Evolutionary conservation across 2,113 vertebrate species (phyloP).

Genomic region (Scopus umbretta): DNA sequence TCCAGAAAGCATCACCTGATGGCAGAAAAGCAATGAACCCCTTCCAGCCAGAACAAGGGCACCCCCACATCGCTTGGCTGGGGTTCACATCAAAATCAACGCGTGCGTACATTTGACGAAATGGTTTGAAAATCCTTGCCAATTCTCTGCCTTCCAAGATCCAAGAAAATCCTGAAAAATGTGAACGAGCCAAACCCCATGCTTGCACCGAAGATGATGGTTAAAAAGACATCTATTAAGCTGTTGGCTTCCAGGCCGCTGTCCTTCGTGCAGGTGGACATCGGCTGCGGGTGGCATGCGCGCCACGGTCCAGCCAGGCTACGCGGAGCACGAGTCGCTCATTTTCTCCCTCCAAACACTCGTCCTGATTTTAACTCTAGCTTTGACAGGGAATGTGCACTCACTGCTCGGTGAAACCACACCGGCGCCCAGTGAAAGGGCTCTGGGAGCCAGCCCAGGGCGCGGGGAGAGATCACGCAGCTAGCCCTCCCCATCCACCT

Average conservation of each 20-base stretch:
- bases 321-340: not conserved
- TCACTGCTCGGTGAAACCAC: not conserved
- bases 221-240: not conserved
- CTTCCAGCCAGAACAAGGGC: not conserved
- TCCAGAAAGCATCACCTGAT: not conserved
- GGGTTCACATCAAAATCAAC: not conserved
- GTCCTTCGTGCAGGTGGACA: not conserved
- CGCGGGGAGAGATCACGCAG: not conserved
- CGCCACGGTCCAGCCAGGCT: not conserved
- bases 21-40: not conserved
- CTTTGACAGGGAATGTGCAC: not conserved
- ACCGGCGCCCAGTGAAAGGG: not conserved
- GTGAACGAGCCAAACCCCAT: rapidly evolving
- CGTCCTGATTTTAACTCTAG: not conserved
- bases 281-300: not conserved
- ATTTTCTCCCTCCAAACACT: not conserved
- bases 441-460: not conserved
- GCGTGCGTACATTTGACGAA: not conserved
- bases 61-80: not conserved
- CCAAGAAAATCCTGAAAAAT: not conserved
- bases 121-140: not conserved
- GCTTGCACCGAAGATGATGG: rapidly evolving
- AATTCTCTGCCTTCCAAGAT: not conserved
- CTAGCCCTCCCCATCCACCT: not conserved
- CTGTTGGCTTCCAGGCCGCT: not conserved